A percentile compares a stretch with the other conserved stretches of the same genome.
These are phyloP conservation scores for Clusia tigrina DNA, from an alignment of 2,888 invertebrate species.

Conservation along the genomic window DNA sequence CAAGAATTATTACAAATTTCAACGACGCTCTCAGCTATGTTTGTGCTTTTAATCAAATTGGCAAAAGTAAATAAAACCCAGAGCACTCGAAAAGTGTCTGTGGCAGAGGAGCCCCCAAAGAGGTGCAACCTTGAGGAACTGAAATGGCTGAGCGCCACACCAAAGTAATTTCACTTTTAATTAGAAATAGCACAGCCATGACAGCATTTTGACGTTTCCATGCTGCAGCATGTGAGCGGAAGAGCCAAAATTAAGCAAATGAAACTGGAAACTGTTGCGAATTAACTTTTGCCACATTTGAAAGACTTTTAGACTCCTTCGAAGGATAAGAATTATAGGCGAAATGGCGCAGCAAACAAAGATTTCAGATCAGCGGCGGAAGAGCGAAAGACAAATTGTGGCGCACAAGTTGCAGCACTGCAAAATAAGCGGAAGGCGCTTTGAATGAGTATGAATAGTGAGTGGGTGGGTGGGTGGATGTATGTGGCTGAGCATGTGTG, in stretches of 20 bases:
- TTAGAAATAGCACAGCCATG: too few species aligned
- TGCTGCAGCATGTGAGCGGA: too few species aligned
- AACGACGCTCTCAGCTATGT: background rate
- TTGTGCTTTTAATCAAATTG: conserved; percentile 1
- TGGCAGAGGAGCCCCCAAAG: background rate
- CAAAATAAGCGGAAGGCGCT: background rate
- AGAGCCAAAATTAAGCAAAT: too few species aligned
- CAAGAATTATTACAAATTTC: background rate
- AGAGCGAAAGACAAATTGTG: background rate
- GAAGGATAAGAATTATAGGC: too few species aligned
- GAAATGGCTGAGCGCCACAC: too few species aligned
- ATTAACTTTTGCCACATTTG: too few species aligned
- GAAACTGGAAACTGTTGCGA: too few species aligned
- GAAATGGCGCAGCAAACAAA: background rate
- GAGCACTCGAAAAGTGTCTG: background rate
- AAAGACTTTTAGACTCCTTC: too few species aligned
- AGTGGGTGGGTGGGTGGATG: background rate
- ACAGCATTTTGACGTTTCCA: too few species aligned
- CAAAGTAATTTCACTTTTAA: too few species aligned
- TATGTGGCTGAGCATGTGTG: background rate
- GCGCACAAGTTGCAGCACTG: too few species aligned
- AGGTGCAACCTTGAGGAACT: background rate
- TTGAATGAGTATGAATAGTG: too few species aligned
- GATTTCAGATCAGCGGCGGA: conserved; percentile 1
- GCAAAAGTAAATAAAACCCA: background rate